phyloP scores from a whole-genome alignment of 2,797 vertebrate species.

The Girardinus metallicus region DNA sequence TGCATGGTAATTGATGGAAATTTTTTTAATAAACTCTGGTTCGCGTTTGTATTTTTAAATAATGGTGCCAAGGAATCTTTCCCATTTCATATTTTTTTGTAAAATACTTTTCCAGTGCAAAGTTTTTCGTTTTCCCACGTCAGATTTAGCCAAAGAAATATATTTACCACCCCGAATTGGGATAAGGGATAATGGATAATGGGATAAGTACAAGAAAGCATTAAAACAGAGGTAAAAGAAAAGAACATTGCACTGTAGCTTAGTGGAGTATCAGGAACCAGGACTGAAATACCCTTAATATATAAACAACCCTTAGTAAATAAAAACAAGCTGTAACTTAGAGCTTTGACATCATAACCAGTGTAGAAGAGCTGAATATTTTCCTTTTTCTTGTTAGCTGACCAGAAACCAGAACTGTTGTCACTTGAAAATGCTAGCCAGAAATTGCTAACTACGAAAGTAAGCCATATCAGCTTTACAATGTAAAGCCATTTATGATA shows the following conservation, averaged over 20 bases:
- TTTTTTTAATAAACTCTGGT: neutral
- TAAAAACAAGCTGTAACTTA: neutral
- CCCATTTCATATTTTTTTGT: neutral
- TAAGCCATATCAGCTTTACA: too few relatives aligned
- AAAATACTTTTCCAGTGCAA: neutral
- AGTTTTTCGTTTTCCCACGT: neutral
- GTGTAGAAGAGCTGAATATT: neutral
- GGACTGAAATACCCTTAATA: neutral
- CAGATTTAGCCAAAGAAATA: constrained; percentile 3
- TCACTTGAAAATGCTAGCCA: neutral
- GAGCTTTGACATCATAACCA: neutral
- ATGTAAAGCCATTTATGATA: neutral
- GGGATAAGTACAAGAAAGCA: neutral
- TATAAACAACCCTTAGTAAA: neutral
- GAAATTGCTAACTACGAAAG: neutral
- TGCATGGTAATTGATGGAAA: neutral
- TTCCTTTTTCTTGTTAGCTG: neutral
- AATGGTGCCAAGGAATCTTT: constrained; percentile 5
- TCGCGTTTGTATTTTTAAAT: neutral
- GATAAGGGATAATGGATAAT: neutral
- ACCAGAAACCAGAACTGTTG: neutral
- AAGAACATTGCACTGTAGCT: neutral
- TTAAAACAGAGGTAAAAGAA: neutral
- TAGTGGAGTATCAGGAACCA: neutral
- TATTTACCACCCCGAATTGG: neutral